phyloP scores from a whole-genome alignment of 2,888 invertebrate genomes.

The Orthonychiurus folsomi region DNA sequence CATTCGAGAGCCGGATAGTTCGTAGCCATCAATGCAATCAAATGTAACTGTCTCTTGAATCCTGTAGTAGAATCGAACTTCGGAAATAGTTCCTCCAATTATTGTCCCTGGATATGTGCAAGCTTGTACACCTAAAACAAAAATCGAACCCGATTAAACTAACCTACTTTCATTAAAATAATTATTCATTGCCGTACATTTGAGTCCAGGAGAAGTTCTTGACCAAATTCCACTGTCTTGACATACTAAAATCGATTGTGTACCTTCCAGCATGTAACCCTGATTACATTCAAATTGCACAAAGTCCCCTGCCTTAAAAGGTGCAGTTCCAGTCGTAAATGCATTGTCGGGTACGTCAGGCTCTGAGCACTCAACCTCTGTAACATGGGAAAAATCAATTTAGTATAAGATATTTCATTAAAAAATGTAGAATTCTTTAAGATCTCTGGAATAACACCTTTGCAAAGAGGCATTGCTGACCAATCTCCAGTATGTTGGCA shows the following conservation, averaged over 20 bases:
- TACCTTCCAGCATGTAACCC: constrained; percentile 79
- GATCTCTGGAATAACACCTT: too few relatives aligned
- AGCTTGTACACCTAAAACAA: constrained; percentile 51
- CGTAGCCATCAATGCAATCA: constrained; percentile 68
- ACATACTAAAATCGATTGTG: constrained; percentile 60
- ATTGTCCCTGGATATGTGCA: constrained; percentile 81
- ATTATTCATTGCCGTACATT: not conserved
- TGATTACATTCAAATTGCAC: constrained; percentile 80
- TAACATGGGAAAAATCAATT: not conserved
- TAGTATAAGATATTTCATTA: not conserved
- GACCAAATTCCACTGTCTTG: constrained; percentile 11
- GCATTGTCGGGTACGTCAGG: constrained; percentile 67
- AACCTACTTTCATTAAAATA: not conserved
- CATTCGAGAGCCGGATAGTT: constrained; percentile 66
- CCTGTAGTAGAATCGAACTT: constrained; percentile 78
- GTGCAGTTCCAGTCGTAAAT: constrained; percentile 66
- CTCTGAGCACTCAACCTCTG: constrained; percentile 71
- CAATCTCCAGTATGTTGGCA: constrained; percentile 9
- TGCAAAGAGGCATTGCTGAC: constrained; percentile 50
- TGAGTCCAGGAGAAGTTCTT: not conserved
- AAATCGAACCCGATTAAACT: not conserved
- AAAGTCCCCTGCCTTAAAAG: constrained; percentile 73
- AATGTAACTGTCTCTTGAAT: constrained; percentile 77
- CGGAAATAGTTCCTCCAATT: constrained; percentile 74
- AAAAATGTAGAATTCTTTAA: constrained; percentile 6